Conservation (phyloP, 2,888 invertebrate species). For the Oasisia sp. region DNA sequence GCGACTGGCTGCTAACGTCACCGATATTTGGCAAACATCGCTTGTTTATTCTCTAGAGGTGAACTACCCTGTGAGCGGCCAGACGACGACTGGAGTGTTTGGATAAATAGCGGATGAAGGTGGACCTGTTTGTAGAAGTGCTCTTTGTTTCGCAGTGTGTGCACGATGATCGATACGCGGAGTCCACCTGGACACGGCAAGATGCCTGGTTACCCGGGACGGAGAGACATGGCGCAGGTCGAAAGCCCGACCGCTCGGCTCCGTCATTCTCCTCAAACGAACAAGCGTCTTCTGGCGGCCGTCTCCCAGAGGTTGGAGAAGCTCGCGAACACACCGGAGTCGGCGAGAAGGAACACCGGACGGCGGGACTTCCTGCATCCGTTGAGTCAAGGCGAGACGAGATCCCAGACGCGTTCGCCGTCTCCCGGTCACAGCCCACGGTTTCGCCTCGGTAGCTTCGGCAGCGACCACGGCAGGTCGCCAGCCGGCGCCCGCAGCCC, state of each 20-base stretch:
- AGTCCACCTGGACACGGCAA: neutral
- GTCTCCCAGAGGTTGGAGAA: neutral
- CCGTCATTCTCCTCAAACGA: neutral
- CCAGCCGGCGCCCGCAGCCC: neutral
- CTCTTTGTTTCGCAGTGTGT: neutral
- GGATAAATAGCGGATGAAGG: neutral
- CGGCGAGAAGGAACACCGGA: neutral
- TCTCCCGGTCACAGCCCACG: neutral
- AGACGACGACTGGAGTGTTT: neutral
- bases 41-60: neutral
- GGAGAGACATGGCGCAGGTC: neutral
- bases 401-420: neutral
- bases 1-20: neutral
- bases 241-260: neutral
- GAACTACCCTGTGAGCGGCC: neutral
- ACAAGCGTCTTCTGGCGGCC: neutral
- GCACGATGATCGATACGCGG: conserved; percentile 4
- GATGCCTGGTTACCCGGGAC: neutral
- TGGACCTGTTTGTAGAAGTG: neutral
- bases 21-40: neutral
- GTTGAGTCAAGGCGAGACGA: too few relatives aligned
- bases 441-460: neutral
- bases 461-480: neutral
- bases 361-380: neutral
- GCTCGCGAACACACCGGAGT: neutral